A percentile compares a stretch with the other conserved stretches of the same genome.
These are phyloP conservation scores for Archips crataeganus DNA, from an alignment of 2,888 invertebrate species.

Conservation along the genomic window DNA sequence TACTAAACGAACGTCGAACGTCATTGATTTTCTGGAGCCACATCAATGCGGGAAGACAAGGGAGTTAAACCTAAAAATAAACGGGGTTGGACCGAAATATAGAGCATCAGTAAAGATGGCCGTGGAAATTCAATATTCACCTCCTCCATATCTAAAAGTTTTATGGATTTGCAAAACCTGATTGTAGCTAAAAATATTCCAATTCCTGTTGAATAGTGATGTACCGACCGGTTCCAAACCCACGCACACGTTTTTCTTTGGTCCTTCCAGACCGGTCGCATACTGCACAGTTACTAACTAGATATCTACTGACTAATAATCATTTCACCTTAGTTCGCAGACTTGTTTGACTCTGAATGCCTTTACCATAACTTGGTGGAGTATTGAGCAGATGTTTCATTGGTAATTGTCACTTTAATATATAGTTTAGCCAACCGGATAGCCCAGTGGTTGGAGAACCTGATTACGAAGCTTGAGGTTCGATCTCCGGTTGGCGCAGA, in stretches of 20 bases:
- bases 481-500: no score
- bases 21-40: not conserved
- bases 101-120: not conserved
- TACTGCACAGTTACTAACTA: not conserved
- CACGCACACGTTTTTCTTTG: not conserved
- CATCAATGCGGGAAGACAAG: not conserved
- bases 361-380: not conserved
- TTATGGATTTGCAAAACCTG: constrained; percentile 4
- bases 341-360: not conserved
- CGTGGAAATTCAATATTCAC: not conserved
- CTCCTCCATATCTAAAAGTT: not conserved
- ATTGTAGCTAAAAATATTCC: constrained; percentile 1
- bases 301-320: not conserved
- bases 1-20: not conserved
- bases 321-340: not conserved
- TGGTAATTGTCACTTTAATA: not conserved
- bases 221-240: not conserved
- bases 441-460: no score
- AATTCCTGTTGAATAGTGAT: constrained; percentile 5
- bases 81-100: not conserved
- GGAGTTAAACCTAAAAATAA: not conserved
- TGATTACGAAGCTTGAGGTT: no score
- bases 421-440: no score
- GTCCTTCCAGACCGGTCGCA: constrained; percentile 5
- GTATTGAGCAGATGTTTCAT: not conserved